These are phyloP conservation scores for Chaenocephalus aceratus DNA, from an alignment of 2,113 vertebrate genomes.

Conservation along the genomic window DNA sequence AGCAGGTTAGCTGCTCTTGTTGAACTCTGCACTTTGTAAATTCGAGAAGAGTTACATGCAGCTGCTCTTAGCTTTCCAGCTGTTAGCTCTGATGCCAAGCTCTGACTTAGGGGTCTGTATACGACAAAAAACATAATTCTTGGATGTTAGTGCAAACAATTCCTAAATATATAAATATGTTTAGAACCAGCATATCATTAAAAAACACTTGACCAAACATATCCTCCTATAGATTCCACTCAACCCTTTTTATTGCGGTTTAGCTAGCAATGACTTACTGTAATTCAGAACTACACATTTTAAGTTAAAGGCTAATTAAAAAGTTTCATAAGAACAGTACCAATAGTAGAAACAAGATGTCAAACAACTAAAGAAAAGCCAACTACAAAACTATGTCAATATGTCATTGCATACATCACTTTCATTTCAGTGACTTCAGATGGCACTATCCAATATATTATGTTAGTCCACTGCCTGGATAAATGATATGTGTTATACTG, in stretches of 20 bases:
- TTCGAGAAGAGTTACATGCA: background rate
- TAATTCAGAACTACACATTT: background rate
- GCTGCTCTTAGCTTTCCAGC: background rate
- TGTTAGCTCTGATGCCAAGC: conserved; percentile 1
- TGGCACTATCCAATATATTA: too few relatives aligned
- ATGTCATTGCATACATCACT: too few relatives aligned
- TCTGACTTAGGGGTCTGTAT: background rate
- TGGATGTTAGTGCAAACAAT: background rate
- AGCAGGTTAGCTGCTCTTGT: conserved; percentile 4
- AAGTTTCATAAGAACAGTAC: too few relatives aligned
- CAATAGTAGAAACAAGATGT: too few relatives aligned
- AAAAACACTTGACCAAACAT: background rate
- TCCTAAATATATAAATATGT: background rate
- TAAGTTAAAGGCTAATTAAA: too few relatives aligned
- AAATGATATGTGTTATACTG: too few relatives aligned
- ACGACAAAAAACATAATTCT: background rate
- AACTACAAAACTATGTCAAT: too few relatives aligned
- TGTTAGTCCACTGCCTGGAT: too few relatives aligned
- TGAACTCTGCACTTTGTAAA: conserved; percentile 46
- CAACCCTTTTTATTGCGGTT: background rate
- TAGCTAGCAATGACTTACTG: background rate
- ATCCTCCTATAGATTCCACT: background rate
- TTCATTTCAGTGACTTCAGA: too few relatives aligned
- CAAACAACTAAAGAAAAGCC: too few relatives aligned
- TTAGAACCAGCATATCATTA: background rate